Conservation (phyloP, 2,888 invertebrate species). For the Chrysolina haemoptera region DNA sequence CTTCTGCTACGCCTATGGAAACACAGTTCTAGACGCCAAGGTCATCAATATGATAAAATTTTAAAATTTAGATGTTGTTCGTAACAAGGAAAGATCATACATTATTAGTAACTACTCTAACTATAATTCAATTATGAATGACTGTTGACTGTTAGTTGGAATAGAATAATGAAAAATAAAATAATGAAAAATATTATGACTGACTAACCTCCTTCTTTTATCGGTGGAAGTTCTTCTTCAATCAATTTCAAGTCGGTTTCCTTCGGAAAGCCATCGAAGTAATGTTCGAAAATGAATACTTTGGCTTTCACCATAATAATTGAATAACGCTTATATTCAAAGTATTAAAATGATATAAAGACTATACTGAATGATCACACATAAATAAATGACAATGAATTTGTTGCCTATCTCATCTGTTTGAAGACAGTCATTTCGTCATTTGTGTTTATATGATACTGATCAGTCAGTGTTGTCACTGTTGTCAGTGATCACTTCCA, state of each 20-base stretch:
- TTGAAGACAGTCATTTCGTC: too few relatives aligned
- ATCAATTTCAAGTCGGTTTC: constrained; percentile 76
- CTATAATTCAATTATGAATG: too few relatives aligned
- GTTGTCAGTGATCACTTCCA: too few relatives aligned
- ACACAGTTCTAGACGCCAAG: neutral
- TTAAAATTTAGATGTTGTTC: too few relatives aligned
- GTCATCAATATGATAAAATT: neutral
- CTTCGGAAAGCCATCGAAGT: constrained; percentile 80
- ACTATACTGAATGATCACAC: neutral
- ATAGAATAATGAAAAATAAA: too few relatives aligned
- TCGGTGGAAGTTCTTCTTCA: constrained; percentile 77
- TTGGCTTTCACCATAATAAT: constrained; percentile 63
- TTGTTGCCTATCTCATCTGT: too few relatives aligned
- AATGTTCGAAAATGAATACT: constrained; percentile 77
- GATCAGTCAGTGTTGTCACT: too few relatives aligned
- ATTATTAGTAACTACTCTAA: too few relatives aligned
- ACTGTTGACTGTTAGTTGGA: too few relatives aligned
- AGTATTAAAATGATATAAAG: neutral
- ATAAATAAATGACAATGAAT: too few relatives aligned
- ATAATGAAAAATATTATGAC: neutral
- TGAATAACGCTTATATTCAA: neutral
- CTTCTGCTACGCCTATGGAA: neutral
- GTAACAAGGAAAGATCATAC: too few relatives aligned
- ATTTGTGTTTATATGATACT: too few relatives aligned
- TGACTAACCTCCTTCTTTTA: constrained; percentile 79